phyloP scores from a whole-genome alignment of 1,140 invertebrate genomes.

The Polyergus mexicanus region DNA sequence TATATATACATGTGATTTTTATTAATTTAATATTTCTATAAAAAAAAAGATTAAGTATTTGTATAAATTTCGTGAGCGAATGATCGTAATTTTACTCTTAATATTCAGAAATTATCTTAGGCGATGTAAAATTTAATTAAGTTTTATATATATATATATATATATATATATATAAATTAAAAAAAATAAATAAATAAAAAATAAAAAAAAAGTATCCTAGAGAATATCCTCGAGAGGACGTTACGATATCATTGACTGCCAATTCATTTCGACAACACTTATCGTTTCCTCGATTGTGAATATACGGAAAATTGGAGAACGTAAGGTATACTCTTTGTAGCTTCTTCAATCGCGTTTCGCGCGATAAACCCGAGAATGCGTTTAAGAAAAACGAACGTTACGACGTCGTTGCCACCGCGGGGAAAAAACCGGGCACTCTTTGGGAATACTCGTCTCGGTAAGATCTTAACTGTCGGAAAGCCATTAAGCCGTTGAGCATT shows the following conservation, averaged over 20 bases:
- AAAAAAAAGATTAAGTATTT: background rate
- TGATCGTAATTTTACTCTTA: background rate
- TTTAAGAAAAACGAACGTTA: constrained; percentile 35
- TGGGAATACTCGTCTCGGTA: constrained; percentile 8
- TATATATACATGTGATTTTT: background rate
- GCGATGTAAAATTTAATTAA: background rate
- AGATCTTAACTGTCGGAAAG: constrained; percentile 51
- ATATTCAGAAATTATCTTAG: constrained; percentile 1
- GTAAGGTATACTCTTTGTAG: constrained; percentile 14
- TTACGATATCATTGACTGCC: background rate
- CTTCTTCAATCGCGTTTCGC: constrained; percentile 8
- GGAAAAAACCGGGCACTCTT: background rate
- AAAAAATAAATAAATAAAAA: too few relatives aligned
- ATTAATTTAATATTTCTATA: background rate
- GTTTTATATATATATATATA: background rate
- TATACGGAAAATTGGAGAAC: constrained; percentile 26
- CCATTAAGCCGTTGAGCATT: constrained; percentile 46
- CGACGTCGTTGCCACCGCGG: constrained; percentile 24
- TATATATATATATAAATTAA: too few relatives aligned
- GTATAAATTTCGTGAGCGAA: background rate
- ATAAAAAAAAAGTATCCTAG: too few relatives aligned
- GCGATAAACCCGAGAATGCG: constrained; percentile 21
- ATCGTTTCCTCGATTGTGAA: background rate
- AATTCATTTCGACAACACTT: background rate
- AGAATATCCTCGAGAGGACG: background rate